Evolutionary conservation across 2,113 vertebrate genomes (phyloP), one percentile per base, ranked within the genome.

Genomic region (Salvelinus fontinalis): DNA sequence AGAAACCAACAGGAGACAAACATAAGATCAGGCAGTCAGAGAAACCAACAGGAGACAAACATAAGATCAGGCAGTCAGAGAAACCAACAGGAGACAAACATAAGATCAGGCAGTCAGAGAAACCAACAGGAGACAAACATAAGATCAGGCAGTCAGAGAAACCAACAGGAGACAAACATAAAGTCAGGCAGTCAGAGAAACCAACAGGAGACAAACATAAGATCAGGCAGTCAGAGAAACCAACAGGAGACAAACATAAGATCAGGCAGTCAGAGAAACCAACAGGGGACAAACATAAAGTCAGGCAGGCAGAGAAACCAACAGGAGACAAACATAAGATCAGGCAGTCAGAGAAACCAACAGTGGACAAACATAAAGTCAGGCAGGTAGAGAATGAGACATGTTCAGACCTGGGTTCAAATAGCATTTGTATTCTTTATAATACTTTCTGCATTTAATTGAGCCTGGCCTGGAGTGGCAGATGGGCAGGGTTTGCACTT

Each of bases 181-280:
- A 91, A 89, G 81, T 92, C 87, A 76, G 87, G 89, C 88, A 77
- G 90, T 93, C 88, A 90, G 89, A 91, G 85, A 93, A 94, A 92
- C 85, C 83, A 88, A 65, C 11, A 81, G 70, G 89, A 86, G 80
- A 91, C 77, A 86, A 83, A 87, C 90, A 77, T 81, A 91, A 91
- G 89, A 82, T 92, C 87, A 76, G 87, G 89, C 88, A 77, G 90
- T 93, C 88, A 90, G 89, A 91, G 85, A 93, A 94, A 92, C 85
- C 83, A 88, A 65, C 11, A 81, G 70, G 89, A 86, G 80, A 91
- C 77, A 86, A 83, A 87, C 90, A 77, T 81, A 91, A 91, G 89
- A 82, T 92, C 87, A 76, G 87, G 89, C 88, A 77, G 90, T 93
- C 88, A 90, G 89, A 91, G 85, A 93, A 94, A 92, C 85, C 83